Conservation (phyloP, 1,140 invertebrate species). For the Reticulitermes speratus region DNA sequence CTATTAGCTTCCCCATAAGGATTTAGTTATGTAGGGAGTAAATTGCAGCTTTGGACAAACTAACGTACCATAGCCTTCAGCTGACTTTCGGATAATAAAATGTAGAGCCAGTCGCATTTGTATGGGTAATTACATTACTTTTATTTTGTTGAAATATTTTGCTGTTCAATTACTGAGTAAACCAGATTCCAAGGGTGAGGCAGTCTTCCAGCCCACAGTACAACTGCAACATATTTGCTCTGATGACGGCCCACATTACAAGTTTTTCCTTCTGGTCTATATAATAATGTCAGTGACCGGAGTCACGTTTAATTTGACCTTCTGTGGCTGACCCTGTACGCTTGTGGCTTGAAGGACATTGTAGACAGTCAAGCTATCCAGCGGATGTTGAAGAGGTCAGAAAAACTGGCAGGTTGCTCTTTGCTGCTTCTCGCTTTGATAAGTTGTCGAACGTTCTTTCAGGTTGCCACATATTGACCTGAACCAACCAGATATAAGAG, state of each 20-base stretch:
- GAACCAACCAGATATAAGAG: background rate
- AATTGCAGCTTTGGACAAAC: too few relatives aligned
- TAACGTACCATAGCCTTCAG: too few relatives aligned
- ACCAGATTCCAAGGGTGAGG: too few relatives aligned
- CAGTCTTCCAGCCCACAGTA: background rate
- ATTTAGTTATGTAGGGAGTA: too few relatives aligned
- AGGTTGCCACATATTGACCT: background rate
- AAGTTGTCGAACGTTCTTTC: conserved; percentile 9
- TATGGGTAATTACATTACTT: too few relatives aligned
- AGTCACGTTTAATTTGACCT: conserved; percentile 3
- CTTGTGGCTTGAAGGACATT: conserved; percentile 1
- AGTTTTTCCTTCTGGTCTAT: conserved; percentile 2
- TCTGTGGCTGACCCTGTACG: conserved; percentile 16
- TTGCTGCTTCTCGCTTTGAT: background rate
- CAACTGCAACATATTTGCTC: background rate
- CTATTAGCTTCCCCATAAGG: too few relatives aligned
- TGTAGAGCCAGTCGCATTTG: too few relatives aligned
- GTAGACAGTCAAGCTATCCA: background rate
- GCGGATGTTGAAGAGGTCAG: conserved; percentile 11
- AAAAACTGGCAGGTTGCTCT: background rate
- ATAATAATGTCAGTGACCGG: conserved; percentile 11
- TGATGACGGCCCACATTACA: background rate
- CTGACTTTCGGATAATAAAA: too few relatives aligned
- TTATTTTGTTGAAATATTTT: too few relatives aligned
- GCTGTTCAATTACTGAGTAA: too few relatives aligned